Evolutionary conservation across 2,888 invertebrate genomes (phyloP), one percentile per base, ranked within the genome.

Genomic region (Ellobium chinense): DNA sequence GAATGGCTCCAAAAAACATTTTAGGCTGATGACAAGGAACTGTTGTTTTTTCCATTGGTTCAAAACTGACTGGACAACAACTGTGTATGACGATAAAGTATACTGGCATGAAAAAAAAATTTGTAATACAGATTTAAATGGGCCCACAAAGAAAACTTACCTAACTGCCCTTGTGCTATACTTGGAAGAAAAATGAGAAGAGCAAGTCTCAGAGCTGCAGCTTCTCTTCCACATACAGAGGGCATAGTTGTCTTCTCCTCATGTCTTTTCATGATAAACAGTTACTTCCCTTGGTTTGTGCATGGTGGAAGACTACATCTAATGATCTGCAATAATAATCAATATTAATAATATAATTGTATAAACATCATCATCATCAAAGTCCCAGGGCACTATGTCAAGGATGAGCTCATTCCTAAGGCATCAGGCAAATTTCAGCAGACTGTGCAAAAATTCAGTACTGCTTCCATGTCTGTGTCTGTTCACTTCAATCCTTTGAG

Each of bases 231-330:
- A 29, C 54, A 27, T 1, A 14, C 29, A 14, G 4, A 18, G 31
- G 4, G 46, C 69, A 69, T 69, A 12, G 46, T 27, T 69, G 21
- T 54, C 54, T 69, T 1, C 69, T 46, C 69, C 2, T 69, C 39
- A 69, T 69, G 29, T 54, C 69, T 69, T 18, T 12, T 12, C 2
- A 24, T 60, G 27, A 29, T 18, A 18, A 31, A 18, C 1, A 69
- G 21, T 21, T 27, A 9, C 29, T 14, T 18, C 18, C 54, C n/a
- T n/a, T n/a, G n/a, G n/a, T n/a, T n/a, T n/a, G n/a, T 69, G n/a
- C 29, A 46, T 12, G 21, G 24, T 54, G 39, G 69, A 46, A 29
- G 29, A 69, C 29, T 39, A 7, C 31, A 27, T 29, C 24, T 29
- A 27, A 60, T 24, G 3, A 2, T 27, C 24, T 60, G 2, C 24